phyloP scores from a whole-genome alignment of 2,113 vertebrate genomes.

The Noturus placidus region DNA sequence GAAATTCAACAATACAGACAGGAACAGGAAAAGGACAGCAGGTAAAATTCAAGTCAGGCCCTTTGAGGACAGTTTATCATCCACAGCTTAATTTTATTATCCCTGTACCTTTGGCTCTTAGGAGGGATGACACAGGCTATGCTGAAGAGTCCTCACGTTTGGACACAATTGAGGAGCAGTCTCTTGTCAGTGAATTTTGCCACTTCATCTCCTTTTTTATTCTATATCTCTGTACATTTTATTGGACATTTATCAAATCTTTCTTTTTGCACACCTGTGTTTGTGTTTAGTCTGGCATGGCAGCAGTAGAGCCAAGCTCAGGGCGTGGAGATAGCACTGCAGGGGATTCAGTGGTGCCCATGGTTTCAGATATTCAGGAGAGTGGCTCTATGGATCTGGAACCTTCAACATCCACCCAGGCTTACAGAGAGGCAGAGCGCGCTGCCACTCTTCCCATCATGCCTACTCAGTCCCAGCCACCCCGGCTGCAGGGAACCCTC shows the following conservation, averaged over 20 bases:
- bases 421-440: slow-evolving; percentile 58
- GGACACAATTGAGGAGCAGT: slow-evolving; percentile 68
- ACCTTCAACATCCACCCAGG: slow-evolving; percentile 52
- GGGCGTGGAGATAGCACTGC: slow-evolving; percentile 55
- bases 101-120: slow-evolving; percentile 48
- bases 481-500: slow-evolving; percentile 85
- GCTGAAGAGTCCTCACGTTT: slow-evolving; percentile 72
- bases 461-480: slow-evolving; percentile 54
- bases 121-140: slow-evolving; percentile 77
- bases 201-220: background rate
- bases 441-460: slow-evolving; percentile 72
- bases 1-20: slow-evolving; percentile 62
- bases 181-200: slow-evolving; percentile 64
- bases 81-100: background rate
- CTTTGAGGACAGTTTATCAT: background rate
- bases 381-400: slow-evolving; percentile 67
- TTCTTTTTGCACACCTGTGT: slow-evolving; percentile 1
- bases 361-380: slow-evolving; percentile 63
- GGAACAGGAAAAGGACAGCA: slow-evolving; percentile 70
- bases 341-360: slow-evolving; percentile 58
- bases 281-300: slow-evolving; percentile 60
- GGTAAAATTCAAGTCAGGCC: slow-evolving; percentile 62
- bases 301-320: slow-evolving; percentile 59
- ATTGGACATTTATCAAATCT: background rate
- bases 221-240: background rate